These are phyloP conservation scores for Atherix ibis DNA, from an alignment of 2,888 invertebrate species.

Conservation along the genomic window DNA sequence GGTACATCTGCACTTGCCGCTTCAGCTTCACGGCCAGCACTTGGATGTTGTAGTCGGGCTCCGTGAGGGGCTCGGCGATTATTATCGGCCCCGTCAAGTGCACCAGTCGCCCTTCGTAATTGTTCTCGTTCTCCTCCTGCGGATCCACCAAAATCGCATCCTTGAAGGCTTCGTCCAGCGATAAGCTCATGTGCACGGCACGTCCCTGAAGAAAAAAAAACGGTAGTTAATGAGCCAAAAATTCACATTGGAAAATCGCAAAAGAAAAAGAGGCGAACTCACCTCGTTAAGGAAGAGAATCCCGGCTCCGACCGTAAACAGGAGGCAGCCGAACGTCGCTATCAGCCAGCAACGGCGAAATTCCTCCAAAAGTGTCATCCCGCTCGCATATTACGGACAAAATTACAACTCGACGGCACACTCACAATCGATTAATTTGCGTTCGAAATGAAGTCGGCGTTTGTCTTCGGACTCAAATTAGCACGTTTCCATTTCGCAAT, in stretches of 20 bases:
- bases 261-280: too few relatives aligned
- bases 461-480: too few relatives aligned
- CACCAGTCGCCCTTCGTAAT: conserved; percentile 58
- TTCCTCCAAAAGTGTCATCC: conserved; percentile 4
- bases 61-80: conserved; percentile 64
- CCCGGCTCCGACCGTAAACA: conserved; percentile 50
- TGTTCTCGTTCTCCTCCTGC: conserved; percentile 51
- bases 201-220: conserved; percentile 40
- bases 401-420: too few relatives aligned
- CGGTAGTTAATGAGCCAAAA: neutral
- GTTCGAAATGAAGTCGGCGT: too few relatives aligned
- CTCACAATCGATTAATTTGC: too few relatives aligned
- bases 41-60: conserved; percentile 72
- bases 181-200: conserved; percentile 62
- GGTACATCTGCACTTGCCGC: conserved; percentile 82
- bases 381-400: neutral
- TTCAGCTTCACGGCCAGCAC: conserved; percentile 71
- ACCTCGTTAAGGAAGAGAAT: conserved; percentile 79
- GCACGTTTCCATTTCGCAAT: too few relatives aligned
- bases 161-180: conserved; percentile 57
- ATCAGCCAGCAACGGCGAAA: conserved; percentile 44
- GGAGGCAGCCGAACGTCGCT: conserved; percentile 47
- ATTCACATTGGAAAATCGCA: too few relatives aligned
- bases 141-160: conserved; percentile 41
- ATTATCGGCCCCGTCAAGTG: conserved; percentile 59